Base-by-base conservation (phyloP, 2,888 invertebrate species). In the Scaeva pyrastri region DNA sequence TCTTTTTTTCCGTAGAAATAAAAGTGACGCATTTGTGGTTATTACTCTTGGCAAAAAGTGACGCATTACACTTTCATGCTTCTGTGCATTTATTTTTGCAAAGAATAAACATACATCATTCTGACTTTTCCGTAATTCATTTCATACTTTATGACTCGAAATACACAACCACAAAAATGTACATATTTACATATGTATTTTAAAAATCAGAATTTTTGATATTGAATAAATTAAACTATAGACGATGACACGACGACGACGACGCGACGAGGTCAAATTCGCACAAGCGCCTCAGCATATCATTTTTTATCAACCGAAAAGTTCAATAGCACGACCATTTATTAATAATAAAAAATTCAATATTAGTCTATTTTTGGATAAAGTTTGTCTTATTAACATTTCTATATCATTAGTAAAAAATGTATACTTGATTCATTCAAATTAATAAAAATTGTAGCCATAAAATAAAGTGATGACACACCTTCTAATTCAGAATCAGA, bases 281-380 rank as follows among this genome's bases (percentile, higher is more conserved):
- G 2, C 55, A 21, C 12, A 68, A 16, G 14, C 50, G 14, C 50
- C 55, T 39, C 43, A 71, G 56, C 31, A 39, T 36, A 71, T 56
- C 31, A 45, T 43, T 70, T 12, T 39, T 2, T 56, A 73, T 23
- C 11, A 16, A 68, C 70, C 73, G 77, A 85, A 70, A 81, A 77
- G 85, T 85, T 85, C 85, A 85, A 73, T 76, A 81, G 41, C 81
- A 85, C 76, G 68, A n/a, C n/a, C n/a, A 70, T 84, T 70, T 36
- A 70, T 48, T 62, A 10, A 56, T 21, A 62, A n/a, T 2, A 55
- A 12, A 21, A 52, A 6, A 21, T 43, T 3, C 26, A 66, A 66
- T 23, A 26, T 10, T 58, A 36, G 56, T 23, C n/a, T 56, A 55
- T 7, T 23, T 19, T n/a, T 12, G 14, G 12, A 23, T 21, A 5